phyloP scores from a whole-genome alignment of 2,888 invertebrate species.

The Seira musarum region DNA sequence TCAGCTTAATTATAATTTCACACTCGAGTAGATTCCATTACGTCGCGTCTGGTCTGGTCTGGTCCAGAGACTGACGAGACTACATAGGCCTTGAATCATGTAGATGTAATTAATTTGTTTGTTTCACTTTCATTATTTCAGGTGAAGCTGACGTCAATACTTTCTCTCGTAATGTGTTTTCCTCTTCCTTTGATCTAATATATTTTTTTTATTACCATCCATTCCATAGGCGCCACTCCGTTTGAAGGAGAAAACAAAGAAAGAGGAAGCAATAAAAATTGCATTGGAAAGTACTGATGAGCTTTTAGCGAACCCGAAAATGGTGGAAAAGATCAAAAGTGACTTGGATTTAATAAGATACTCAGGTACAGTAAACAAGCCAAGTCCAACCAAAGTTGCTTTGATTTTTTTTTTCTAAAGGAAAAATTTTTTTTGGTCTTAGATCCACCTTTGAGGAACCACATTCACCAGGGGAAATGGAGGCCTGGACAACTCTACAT shows the following conservation, averaged over 20 bases:
- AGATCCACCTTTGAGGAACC: slow-evolving; percentile 35
- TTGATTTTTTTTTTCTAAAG: no score
- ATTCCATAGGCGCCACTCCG: slow-evolving; percentile 57
- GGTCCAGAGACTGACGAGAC: background rate
- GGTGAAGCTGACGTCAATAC: no score
- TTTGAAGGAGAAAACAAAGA: slow-evolving; percentile 33
- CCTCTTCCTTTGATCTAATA: no score
- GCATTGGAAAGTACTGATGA: slow-evolving; percentile 57
- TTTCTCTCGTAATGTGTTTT: background rate
- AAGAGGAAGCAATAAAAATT: slow-evolving; percentile 59
- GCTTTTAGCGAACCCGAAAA: slow-evolving; percentile 50
- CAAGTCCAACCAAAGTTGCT: no score
- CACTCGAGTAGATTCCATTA: no score
- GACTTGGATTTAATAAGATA: slow-evolving; percentile 56
- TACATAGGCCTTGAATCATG: slow-evolving; percentile 7
- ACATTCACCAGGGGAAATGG: slow-evolving; percentile 55
- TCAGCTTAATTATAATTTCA: no score
- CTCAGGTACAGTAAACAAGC: no score
- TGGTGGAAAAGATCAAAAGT: slow-evolving; percentile 58
- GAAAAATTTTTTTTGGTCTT: no score
- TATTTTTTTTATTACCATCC: no score
- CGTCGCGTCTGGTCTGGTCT: background rate
- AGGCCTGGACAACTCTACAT: slow-evolving; percentile 56
- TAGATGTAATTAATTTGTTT: background rate
- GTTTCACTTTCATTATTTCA: background rate